phyloP scores from a whole-genome alignment of 2,113 vertebrate genomes.

The Tamias sibiricus region DNA sequence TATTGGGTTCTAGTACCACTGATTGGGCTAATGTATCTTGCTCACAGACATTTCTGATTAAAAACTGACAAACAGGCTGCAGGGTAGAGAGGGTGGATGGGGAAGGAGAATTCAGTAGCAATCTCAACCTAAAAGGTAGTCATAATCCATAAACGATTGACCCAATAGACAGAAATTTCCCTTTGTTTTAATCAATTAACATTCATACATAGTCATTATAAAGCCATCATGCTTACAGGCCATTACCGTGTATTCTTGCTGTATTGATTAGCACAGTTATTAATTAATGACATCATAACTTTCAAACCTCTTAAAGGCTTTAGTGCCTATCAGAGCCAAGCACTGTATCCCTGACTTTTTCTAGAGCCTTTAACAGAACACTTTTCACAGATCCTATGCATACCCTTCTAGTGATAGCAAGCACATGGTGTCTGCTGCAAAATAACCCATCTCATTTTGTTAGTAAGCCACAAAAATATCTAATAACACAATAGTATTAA shows the following conservation, averaged over 20 bases:
- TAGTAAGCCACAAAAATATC: not conserved
- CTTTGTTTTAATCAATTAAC: constrained; percentile 76
- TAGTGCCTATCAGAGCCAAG: not conserved
- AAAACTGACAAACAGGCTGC: not conserved
- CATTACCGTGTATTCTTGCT: constrained; percentile 67
- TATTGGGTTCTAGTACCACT: constrained; percentile 51
- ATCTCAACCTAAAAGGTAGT: constrained; percentile 67
- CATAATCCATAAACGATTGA: constrained; percentile 60
- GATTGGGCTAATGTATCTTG: constrained; percentile 40
- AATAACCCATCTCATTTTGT: not conserved
- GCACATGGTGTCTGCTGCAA: not conserved
- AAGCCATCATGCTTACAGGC: constrained; percentile 74
- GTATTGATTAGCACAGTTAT: constrained; percentile 75
- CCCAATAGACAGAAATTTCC: constrained; percentile 63
- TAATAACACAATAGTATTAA: not conserved
- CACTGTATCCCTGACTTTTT: no score
- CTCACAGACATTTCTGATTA: constrained; percentile 67
- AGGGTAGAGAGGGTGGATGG: not conserved
- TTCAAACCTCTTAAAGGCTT: constrained; percentile 47
- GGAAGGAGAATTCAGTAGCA: not conserved
- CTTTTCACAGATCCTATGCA: not conserved
- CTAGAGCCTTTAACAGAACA: not conserved
- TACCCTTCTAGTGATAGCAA: no score
- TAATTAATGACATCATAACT: constrained; percentile 79
- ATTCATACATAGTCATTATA: constrained; percentile 73